Evolutionary conservation across 2,797 vertebrate species (phyloP).

Genomic region (Lepilemur ruficaudatus): DNA sequence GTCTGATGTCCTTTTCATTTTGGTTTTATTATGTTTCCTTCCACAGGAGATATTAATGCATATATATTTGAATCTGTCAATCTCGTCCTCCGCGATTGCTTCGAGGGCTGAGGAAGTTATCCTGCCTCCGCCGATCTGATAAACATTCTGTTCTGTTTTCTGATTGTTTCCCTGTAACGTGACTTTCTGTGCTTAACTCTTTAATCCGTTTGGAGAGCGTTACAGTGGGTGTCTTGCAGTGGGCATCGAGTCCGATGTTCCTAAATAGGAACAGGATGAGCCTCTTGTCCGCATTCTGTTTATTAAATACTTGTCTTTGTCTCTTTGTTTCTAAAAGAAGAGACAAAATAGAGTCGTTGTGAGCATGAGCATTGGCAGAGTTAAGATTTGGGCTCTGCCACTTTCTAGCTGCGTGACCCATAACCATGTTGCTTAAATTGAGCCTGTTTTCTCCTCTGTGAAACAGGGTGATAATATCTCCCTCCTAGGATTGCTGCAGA

Average conservation of each 20-base stretch:
- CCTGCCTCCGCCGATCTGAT: conserved; percentile 54
- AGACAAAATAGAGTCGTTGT: not conserved
- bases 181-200: conserved; percentile 54
- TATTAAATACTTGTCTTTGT: conserved; percentile 27
- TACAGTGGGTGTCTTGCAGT: not conserved
- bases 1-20: conserved; percentile 76
- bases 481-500: not conserved
- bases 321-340: conserved; percentile 39
- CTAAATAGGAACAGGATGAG: not conserved
- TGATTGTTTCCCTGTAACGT: not conserved
- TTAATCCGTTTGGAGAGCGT: not conserved
- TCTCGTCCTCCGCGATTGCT: conserved; percentile 65
- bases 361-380: not conserved
- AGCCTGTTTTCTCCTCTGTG: not conserved
- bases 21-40: conserved; percentile 67
- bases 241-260: not conserved
- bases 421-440: not conserved
- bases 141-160: conserved; percentile 60
- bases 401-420: not conserved
- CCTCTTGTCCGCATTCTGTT: not conserved
- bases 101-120: conserved; percentile 54
- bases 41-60: conserved; percentile 62
- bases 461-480: not conserved
- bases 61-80: conserved; percentile 74
- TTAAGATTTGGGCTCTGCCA: not conserved